Percentiles rank a stretch among this genome's conserved stretches.
Conservation (phyloP, 2,113 vertebrate species). For the Piliocolobus tephrosceles region DNA sequence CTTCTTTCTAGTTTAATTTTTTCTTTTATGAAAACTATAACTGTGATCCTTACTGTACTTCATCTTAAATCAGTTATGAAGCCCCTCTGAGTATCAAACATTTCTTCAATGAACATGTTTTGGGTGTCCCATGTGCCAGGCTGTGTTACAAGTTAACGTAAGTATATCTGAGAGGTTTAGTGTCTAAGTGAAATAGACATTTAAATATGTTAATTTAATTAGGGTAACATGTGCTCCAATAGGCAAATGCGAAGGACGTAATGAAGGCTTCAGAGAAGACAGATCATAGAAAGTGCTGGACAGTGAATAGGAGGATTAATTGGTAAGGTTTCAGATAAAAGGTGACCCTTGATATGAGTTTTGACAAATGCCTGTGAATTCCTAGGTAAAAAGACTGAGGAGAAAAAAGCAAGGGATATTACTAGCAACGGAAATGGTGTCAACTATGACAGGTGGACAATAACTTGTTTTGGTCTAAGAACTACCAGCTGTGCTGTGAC, state of each 20-base stretch:
- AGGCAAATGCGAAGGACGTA: not conserved
- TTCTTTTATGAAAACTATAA: not conserved
- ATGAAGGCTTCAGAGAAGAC: not conserved
- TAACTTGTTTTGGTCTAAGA: not conserved
- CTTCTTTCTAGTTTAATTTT: not conserved
- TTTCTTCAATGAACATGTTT: not conserved
- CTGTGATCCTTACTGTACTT: not conserved
- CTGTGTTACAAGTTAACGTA: not conserved
- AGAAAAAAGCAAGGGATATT: not conserved
- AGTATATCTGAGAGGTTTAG: not conserved
- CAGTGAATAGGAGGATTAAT: not conserved
- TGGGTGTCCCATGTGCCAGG: not conserved
- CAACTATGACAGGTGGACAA: not conserved
- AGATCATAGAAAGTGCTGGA: not conserved
- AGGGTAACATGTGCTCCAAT: not conserved
- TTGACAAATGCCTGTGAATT: not conserved
- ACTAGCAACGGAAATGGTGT: not conserved
- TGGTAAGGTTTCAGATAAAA: not conserved
- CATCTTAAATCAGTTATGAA: not conserved
- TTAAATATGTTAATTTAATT: not conserved
- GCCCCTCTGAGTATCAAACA: not conserved
- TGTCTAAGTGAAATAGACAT: not conserved
- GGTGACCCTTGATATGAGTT: not conserved
- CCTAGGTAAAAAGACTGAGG: not conserved
- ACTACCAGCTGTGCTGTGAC: not conserved